Percentiles rank a stretch among this genome's conserved stretches.
Evolutionary conservation across 2,113 vertebrate genomes (phyloP).

Genomic region (Otis tarda): DNA sequence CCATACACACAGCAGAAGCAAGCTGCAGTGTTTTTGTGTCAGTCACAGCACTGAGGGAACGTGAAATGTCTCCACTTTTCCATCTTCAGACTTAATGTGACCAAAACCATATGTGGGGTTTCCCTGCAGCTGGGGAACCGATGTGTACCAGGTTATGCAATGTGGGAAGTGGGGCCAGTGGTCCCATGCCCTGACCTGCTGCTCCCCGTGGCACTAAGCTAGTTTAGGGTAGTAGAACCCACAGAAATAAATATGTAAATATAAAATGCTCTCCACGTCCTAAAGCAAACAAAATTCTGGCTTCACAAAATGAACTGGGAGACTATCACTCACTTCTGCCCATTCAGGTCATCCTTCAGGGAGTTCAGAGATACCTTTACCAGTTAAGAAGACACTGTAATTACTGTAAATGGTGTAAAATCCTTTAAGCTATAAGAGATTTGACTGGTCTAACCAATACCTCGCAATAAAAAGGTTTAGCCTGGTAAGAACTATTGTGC

Average conservation of each 20-base stretch:
- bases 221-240: not conserved
- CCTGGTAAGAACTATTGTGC: not conserved
- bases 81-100: not conserved
- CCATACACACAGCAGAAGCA: not conserved
- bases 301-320: not conserved
- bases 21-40: not conserved
- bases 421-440: conserved; percentile 6
- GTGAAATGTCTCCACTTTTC: not conserved
- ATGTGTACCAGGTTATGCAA: not conserved
- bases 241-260: not conserved
- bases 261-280: not conserved
- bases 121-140: not conserved
- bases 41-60: not conserved
- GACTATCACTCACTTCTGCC: not conserved
- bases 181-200: fast-evolving
- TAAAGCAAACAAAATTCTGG: not conserved
- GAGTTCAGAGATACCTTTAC: not conserved
- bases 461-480: conserved; percentile 43
- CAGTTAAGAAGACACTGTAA: not conserved
- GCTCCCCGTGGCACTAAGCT: not conserved
- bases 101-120: not conserved
- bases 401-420: conserved; percentile 40
- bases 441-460: conserved; percentile 18
- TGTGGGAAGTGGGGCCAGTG: not conserved
- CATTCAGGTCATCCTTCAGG: not conserved